These are phyloP conservation scores for Ptychodera flava DNA, from an alignment of 35 echinoderm and acorn worm species.

Conservation along the genomic window DNA sequence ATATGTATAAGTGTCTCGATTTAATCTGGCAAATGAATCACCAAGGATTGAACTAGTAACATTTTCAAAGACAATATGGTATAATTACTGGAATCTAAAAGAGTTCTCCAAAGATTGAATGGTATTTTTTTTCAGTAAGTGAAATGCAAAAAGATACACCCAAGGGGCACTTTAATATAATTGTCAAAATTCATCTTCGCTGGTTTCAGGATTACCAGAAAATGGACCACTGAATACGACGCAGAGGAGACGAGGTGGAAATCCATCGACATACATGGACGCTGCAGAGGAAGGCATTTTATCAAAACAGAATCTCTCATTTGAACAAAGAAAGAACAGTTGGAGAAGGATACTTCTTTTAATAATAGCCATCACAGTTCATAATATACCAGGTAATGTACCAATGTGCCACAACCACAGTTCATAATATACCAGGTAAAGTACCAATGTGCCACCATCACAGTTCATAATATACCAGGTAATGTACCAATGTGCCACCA, in stretches of 20 bases:
- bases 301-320: neutral
- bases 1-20: too few relatives aligned
- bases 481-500: neutral
- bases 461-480: neutral
- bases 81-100: too few relatives aligned
- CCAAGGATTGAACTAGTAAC: too few relatives aligned
- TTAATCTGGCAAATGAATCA: too few relatives aligned
- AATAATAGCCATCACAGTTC: constrained; percentile 94
- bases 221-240: constrained; percentile 5
- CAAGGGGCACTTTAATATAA: too few relatives aligned
- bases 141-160: too few relatives aligned
- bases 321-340: constrained; percentile 36
- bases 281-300: neutral
- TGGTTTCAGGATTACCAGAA: constrained; percentile 10
- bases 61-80: too few relatives aligned
- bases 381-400: constrained; percentile 93
- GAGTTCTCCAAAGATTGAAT: too few relatives aligned
- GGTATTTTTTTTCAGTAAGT: too few relatives aligned
- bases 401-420: neutral
- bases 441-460: neutral
- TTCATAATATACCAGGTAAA: neutral
- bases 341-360: constrained; percentile 94
- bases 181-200: too few relatives aligned
- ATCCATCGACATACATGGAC: neutral
- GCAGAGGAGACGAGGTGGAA: neutral